Evolutionary conservation across 2,797 vertebrate species (phyloP), one percentile per base, ranked within the genome.

Genomic region (Microtus californicus): DNA sequence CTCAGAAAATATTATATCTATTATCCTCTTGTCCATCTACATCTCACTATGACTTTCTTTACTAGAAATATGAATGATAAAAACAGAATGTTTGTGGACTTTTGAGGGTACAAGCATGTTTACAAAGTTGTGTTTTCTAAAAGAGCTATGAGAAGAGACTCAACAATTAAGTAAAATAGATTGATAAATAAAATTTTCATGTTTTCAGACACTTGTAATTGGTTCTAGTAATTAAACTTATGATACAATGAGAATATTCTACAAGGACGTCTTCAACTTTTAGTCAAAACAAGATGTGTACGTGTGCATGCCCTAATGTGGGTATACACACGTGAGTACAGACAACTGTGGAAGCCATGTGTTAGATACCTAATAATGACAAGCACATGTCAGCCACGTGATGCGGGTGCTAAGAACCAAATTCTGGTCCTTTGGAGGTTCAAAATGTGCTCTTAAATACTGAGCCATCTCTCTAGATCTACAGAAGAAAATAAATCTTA

Each of bases 171-270:
- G 67, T 48, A 89, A 7, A 21, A 0, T 25, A 43, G 29, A 89
- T 34, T 78, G 6, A 59, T 61, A 86, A 93, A 56, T 63, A 48
- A 14, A 82, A 87, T 79, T 87, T 48, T 82, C 14, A 56, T 31
- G 27, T 82, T 12, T 93, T 69, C 73, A 65, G 8, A 91, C 56
- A 79, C 94, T 21, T 95, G 17, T 85, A 89, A 51, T 43, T 77
- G 5, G 6, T 77, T 6, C 2, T 0, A 82, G 2, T 71, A 40
- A 37, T 63, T 61, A 85, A 19, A 2, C 4, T 13, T 14, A 29
- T 48, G 3, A 4, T 88, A 91, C 37, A 89, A 77, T 61, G 27
- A 78, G 10, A 27, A 80, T 27, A 1, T 21, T 81, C 29, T 73
- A 13, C 6, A 48, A 88, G 7, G 2, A 40, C 25, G 21, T 73